Percentiles rank a stretch among this genome's conserved stretches.
These are phyloP conservation scores for Saturnia pavonia DNA, from an alignment of 2,888 invertebrate genomes.

Conservation along the genomic window DNA sequence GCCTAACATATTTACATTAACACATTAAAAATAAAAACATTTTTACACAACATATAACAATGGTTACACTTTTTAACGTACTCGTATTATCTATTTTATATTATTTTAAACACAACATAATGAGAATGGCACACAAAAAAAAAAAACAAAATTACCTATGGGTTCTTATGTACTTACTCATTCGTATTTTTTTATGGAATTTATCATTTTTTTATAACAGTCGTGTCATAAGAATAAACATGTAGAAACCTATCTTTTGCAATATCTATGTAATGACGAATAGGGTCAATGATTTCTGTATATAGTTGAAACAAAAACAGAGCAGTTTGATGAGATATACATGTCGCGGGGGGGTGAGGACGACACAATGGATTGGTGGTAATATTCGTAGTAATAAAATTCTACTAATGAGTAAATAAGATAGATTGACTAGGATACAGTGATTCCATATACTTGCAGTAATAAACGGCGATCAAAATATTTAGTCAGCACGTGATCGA, in stretches of 20 bases:
- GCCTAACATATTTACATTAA: slow-evolving; percentile 32
- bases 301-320: not conserved
- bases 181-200: not conserved
- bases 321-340: not conserved
- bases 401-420: not conserved
- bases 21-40: slow-evolving; percentile 34
- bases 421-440: no score
- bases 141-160: slow-evolving; percentile 3
- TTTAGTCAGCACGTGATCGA: no score
- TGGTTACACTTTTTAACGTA: no score
- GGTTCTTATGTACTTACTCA: not conserved
- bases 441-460: no score
- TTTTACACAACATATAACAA: slow-evolving; percentile 27
- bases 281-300: not conserved
- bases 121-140: slow-evolving; percentile 57
- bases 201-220: no score
- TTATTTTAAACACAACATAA: slow-evolving; percentile 34
- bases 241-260: no score
- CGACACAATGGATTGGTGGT: no score
- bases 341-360: not conserved
- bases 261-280: not conserved
- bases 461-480: no score
- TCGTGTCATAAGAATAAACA: not conserved
- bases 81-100: slow-evolving; percentile 28
- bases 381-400: not conserved